Conservation (phyloP, 2,888 invertebrate species). For the Ennomos quercinarius region DNA sequence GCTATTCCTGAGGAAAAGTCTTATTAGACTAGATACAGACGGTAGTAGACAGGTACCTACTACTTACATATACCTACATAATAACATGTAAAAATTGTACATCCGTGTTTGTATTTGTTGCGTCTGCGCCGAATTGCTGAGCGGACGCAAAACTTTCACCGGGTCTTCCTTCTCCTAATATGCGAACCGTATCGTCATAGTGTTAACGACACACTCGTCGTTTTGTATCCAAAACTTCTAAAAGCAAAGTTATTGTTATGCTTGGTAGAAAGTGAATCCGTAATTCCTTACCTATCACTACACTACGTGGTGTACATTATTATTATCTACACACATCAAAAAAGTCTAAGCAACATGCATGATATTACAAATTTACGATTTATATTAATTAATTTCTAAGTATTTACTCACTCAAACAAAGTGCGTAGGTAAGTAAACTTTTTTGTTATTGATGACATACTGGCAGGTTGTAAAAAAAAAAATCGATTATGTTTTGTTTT, state of each 20-base stretch:
- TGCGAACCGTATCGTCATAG: slow-evolving; percentile 30
- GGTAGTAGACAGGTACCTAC: neutral
- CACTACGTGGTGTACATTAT: too few relatives aligned
- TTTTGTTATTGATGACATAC: too few relatives aligned
- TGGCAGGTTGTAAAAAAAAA: too few relatives aligned
- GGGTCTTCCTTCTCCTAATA: slow-evolving; percentile 36
- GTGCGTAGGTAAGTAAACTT: too few relatives aligned
- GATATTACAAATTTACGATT: too few relatives aligned
- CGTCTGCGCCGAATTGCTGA: slow-evolving; percentile 40
- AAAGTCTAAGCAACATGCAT: too few relatives aligned
- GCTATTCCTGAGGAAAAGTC: too few relatives aligned
- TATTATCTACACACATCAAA: too few relatives aligned
- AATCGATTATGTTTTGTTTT: too few relatives aligned
- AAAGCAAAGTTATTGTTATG: neutral
- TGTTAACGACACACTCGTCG: slow-evolving; percentile 14
- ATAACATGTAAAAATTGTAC: slow-evolving; percentile 25
- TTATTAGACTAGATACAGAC: too few relatives aligned
- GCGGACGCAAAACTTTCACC: slow-evolving; percentile 40
- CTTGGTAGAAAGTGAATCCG: neutral
- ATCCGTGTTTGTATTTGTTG: slow-evolving; percentile 39
- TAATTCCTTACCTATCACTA: neutral
- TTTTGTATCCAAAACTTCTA: neutral
- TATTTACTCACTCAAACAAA: too few relatives aligned
- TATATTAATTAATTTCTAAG: too few relatives aligned
- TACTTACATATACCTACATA: neutral